Evolutionary conservation across 2,888 invertebrate species (phyloP), one percentile per base, ranked within the genome.

Genomic region (Gibbula magus): DNA sequence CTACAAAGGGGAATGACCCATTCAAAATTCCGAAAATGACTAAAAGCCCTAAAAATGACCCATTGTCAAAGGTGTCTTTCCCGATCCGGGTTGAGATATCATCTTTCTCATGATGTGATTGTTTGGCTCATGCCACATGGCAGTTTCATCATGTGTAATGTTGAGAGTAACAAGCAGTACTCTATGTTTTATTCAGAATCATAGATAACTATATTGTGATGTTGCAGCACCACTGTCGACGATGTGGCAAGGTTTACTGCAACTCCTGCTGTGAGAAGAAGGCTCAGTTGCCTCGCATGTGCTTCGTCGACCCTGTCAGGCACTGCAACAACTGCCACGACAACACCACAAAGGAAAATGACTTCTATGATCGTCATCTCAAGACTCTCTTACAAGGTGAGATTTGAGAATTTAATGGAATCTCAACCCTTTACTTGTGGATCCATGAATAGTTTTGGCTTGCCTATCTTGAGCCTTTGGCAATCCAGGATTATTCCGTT

Each of bases 281-380:
- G 82, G 84, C 93, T 39, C 87, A 89, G 2, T 89, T 94, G 54
- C 93, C 93, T 0, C 88, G 94, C 53, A 94, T 94, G 94, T 93
- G 93, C 86, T 94, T 94, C 87, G 91, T 94, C 13, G 94, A 94
- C 85, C 94, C 94, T 20, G 94, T 94, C 13, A 88, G 94, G 52
- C 89, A 93, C 52, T 94, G 94, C 86, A 85, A 86, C 8, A 83
- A 86, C 16, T 94, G 94, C 87, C 87, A 89, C 18, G 88, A 89
- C 22, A 82, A 91, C 45, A 93, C 94, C 7, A 87, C 88, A 25
- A 91, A 91, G 81, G 94, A 94, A 85, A 93, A 93, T 85, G 92
- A 93, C 61, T 94, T 94, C 87, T 94, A 93, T 87, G 93, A 93
- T 61, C 92, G 91, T 79, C 93, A 94, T 83, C 85, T 94, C 32